Evolutionary conservation across 2,888 invertebrate species (phyloP).

Genomic region (Zaprionus lineosus): DNA sequence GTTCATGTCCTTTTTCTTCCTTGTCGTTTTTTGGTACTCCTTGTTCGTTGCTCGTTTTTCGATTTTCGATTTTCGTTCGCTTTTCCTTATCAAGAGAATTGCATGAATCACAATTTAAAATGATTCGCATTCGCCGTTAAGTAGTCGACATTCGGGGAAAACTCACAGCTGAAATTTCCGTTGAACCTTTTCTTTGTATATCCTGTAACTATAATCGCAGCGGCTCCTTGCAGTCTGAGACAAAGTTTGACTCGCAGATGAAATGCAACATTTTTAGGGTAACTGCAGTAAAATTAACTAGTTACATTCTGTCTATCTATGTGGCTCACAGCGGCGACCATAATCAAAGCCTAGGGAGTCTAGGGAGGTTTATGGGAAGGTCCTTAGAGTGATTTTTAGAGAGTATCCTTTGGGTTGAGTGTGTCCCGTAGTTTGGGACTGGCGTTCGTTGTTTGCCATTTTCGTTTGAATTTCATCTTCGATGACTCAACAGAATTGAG

Average conservation of each 20-base stretch:
- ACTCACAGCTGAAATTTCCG: conserved; percentile 45
- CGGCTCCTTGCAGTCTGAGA: no score
- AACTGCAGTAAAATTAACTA: no score
- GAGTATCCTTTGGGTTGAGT: conserved; percentile 4
- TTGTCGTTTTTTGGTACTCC: conserved; percentile 2
- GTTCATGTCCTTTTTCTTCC: conserved; percentile 37
- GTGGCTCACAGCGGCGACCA: no score
- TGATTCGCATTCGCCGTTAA: conserved; percentile 73
- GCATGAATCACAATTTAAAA: conserved; percentile 71
- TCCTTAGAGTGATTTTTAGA: not conserved
- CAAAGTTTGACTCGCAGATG: no score
- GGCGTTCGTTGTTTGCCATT: conserved; percentile 9
- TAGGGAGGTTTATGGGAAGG: no score
- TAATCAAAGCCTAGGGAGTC: no score
- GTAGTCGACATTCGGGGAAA: conserved; percentile 53
- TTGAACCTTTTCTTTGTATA: conserved; percentile 36
- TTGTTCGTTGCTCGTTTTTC: not conserved
- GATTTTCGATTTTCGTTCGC: no score
- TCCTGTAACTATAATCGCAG: conserved; percentile 1
- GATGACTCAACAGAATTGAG: conserved; percentile 65
- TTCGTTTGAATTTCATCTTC: conserved; percentile 33
- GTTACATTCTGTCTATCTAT: no score
- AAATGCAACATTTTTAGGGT: no score
- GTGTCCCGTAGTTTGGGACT: not conserved
- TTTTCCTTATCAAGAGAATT: conserved; percentile 23